These are phyloP conservation scores for Haliclona indistincta DNA, from an alignment of 37 sponge, comb jelly and placozoan species.

Conservation along the genomic window DNA sequence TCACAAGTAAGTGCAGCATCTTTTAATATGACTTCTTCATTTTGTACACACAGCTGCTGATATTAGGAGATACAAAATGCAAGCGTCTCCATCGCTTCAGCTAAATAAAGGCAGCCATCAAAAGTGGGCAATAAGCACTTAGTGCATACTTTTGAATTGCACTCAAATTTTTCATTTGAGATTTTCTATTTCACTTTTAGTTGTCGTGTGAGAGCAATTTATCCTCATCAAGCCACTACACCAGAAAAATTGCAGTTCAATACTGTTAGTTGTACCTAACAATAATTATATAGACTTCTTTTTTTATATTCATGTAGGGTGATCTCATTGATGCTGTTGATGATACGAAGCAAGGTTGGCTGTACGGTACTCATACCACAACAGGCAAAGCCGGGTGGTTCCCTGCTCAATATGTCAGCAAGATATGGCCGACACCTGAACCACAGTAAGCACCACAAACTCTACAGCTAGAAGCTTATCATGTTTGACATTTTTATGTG, in stretches of 20 bases:
- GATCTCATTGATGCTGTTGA: constrained; percentile 74
- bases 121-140: too few relatives aligned
- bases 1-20: too few relatives aligned
- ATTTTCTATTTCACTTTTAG: constrained; percentile 6
- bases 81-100: too few relatives aligned
- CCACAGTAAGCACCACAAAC: constrained; percentile 12
- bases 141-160: too few relatives aligned
- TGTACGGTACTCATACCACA: constrained; percentile 61
- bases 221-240: constrained; percentile 24
- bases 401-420: constrained; percentile 57
- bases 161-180: neutral
- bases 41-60: too few relatives aligned
- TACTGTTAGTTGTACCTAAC: constrained; percentile 9
- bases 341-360: constrained; percentile 76
- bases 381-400: constrained; percentile 79
- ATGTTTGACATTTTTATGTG: too few relatives aligned
- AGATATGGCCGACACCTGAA: constrained; percentile 49
- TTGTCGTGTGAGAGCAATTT: constrained; percentile 55
- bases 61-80: neutral
- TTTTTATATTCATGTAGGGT: constrained; percentile 38
- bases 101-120: too few relatives aligned
- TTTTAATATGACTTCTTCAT: too few relatives aligned
- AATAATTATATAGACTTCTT: neutral
- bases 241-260: constrained; percentile 47
- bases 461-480: too few relatives aligned